Evolutionary conservation across 1,140 invertebrate species (phyloP).

Genomic region (honey bee (Apis mellifera)): DNA sequence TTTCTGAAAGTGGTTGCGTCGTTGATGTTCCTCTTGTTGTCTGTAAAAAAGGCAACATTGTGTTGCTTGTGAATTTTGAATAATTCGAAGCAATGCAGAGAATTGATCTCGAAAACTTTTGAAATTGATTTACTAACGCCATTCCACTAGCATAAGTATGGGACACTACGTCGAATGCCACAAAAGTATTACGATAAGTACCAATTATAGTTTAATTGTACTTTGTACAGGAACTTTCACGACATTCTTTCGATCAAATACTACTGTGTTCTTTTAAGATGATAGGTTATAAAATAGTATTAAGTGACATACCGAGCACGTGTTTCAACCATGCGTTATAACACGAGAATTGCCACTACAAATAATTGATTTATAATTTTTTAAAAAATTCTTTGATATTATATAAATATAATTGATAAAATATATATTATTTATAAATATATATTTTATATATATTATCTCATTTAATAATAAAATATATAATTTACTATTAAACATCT

Average conservation of each 20-base stretch:
- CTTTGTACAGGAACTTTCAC: slow-evolving; percentile 20
- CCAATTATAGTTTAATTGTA: background rate
- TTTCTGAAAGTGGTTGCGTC: slow-evolving; percentile 61
- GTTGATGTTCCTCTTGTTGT: slow-evolving; percentile 57
- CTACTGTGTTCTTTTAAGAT: background rate
- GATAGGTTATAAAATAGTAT: slow-evolving; percentile 24
- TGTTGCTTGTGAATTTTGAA: slow-evolving; percentile 34
- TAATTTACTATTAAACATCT: too few relatives aligned
- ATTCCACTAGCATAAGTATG: slow-evolving; percentile 42
- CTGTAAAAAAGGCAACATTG: slow-evolving; percentile 14
- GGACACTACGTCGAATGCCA: background rate
- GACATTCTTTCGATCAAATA: slow-evolving; percentile 3
- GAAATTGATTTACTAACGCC: slow-evolving; percentile 66
- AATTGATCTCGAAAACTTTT: slow-evolving; percentile 54
- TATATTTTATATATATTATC: background rate
- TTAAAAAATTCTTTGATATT: background rate
- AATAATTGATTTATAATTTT: background rate
- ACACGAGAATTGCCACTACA: background rate
- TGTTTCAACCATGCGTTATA: background rate
- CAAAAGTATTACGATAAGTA: background rate
- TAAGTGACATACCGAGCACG: slow-evolving; percentile 24
- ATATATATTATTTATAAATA: background rate
- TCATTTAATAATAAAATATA: too few relatives aligned
- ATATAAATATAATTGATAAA: too few relatives aligned
- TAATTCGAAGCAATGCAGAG: slow-evolving; percentile 33